These are phyloP conservation scores for Corticium candelabrum DNA, from an alignment of 37 sponge, comb jelly and placozoan genomes.

Conservation along the genomic window DNA sequence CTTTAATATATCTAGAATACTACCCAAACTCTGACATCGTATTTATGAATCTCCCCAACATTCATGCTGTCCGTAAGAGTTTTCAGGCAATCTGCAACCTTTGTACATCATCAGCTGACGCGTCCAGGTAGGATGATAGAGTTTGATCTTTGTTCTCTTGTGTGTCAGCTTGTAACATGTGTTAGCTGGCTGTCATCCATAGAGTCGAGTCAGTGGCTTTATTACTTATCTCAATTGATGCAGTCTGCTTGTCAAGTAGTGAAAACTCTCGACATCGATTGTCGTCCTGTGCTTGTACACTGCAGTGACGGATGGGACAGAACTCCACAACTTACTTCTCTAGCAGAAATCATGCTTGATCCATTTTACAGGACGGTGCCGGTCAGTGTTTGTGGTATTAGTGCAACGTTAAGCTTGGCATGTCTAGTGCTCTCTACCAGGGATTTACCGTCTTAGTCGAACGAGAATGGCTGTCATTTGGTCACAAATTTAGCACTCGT, in stretches of 20 bases:
- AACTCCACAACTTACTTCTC: slow-evolving; percentile 69
- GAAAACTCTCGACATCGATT: slow-evolving; percentile 21
- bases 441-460: slow-evolving; percentile 74
- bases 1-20: slow-evolving; percentile 45
- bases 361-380: slow-evolving; percentile 73
- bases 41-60: slow-evolving; percentile 76
- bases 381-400: background rate
- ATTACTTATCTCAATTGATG: slow-evolving; percentile 57
- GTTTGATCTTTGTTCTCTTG: slow-evolving; percentile 10
- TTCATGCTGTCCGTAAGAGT: slow-evolving; percentile 74
- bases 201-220: slow-evolving; percentile 83
- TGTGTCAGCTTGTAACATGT: background rate
- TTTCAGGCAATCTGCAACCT: slow-evolving; percentile 45
- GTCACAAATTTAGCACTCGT: slow-evolving; percentile 79
- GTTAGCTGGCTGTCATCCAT: slow-evolving; percentile 60
- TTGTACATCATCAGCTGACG: background rate
- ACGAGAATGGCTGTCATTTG: slow-evolving; percentile 84
- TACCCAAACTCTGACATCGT: slow-evolving; percentile 70
- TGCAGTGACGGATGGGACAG: slow-evolving; percentile 97
- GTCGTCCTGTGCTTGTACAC: slow-evolving; percentile 78
- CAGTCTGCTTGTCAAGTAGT: slow-evolving; percentile 62
- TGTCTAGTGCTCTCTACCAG: slow-evolving; percentile 22
- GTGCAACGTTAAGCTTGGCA: background rate
- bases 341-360: slow-evolving; percentile 77
- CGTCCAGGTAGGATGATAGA: background rate